A percentile compares a stretch with the other conserved stretches of the same genome.
These are phyloP conservation scores for Hyposoter dolosus DNA, from an alignment of 2,888 invertebrate genomes.

Conservation along the genomic window DNA sequence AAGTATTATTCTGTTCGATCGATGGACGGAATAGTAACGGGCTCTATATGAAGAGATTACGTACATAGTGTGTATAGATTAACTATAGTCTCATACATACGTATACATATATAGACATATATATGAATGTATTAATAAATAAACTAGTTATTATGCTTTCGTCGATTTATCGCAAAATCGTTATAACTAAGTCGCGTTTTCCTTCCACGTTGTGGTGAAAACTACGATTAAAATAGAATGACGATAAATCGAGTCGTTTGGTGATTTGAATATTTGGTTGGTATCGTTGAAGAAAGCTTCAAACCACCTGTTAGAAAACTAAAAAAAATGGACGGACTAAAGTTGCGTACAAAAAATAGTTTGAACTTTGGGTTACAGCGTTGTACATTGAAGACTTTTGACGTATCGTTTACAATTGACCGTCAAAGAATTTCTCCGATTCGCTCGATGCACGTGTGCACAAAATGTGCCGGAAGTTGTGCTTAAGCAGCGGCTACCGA, in stretches of 20 bases:
- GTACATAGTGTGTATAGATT: neutral
- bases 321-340: conserved; percentile 54
- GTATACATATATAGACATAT: neutral
- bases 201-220: neutral
- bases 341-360: conserved; percentile 54
- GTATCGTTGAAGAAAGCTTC: neutral
- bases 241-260: conserved; percentile 24
- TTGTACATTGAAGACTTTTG: conserved; percentile 71
- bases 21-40: conserved; percentile 72
- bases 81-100: neutral
- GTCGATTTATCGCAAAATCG: conserved; percentile 36
- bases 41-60: conserved; percentile 52
- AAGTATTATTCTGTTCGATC: conserved; percentile 42
- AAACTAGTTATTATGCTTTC: conserved; percentile 28
- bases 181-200: neutral
- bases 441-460: conserved; percentile 6
- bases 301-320: conserved; percentile 1
- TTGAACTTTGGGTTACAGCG: conserved; percentile 78
- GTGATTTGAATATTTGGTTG: neutral
- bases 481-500: neutral
- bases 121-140: conserved; percentile 12
- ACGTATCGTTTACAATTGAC: conserved; percentile 22
- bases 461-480: neutral
- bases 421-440: conserved; percentile 32
- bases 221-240: neutral